Evolutionary conservation across 2,888 invertebrate species (phyloP).

Genomic region (Pandemis corylana): DNA sequence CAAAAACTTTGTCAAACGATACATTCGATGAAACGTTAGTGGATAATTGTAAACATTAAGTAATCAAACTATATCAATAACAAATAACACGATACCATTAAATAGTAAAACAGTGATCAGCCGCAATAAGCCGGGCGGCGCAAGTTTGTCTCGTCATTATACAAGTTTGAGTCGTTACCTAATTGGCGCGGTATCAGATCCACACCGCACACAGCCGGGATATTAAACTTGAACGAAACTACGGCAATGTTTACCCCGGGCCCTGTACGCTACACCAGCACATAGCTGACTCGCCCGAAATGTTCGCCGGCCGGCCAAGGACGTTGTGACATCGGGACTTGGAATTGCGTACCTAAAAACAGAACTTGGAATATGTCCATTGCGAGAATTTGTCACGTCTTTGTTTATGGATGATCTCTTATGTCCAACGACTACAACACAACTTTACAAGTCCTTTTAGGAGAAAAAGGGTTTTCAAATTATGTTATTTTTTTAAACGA

Average conservation of each 20-base stretch:
- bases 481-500: no score
- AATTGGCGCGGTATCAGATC: slow-evolving; percentile 21
- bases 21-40: no score
- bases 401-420: no score
- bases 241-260: not conserved
- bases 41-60: not conserved
- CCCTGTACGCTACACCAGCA: not conserved
- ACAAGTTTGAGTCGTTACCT: slow-evolving; percentile 14
- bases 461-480: no score
- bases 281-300: not conserved
- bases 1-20: no score
- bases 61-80: not conserved
- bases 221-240: slow-evolving; percentile 15
- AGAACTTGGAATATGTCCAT: no score
- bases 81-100: not conserved
- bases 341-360: no score
- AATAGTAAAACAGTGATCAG: slow-evolving; percentile 8
- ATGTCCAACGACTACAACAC: no score
- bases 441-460: no score
- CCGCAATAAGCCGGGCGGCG: not conserved
- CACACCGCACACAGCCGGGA: slow-evolving; percentile 1
- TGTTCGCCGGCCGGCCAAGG: not conserved
- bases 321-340: not conserved
- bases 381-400: no score
- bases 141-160: slow-evolving; percentile 3